These are phyloP conservation scores for Carassius carassius DNA, from an alignment of 2,113 vertebrate species.

Conservation along the genomic window DNA sequence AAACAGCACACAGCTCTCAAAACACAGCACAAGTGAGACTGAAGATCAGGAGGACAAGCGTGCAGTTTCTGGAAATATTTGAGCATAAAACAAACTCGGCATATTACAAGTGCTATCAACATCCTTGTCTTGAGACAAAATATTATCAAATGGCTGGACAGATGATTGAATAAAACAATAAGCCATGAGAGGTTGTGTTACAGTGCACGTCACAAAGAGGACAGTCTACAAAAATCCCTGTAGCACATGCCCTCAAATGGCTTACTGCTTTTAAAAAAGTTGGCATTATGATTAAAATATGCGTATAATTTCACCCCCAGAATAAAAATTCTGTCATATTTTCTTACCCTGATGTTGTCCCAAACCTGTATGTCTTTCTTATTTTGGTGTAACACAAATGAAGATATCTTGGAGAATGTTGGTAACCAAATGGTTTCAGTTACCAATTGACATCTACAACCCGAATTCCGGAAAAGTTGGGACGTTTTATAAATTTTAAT, in stretches of 20 bases:
- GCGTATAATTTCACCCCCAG: too few species aligned
- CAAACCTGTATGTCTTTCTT: too few species aligned
- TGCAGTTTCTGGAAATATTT: conserved; percentile 45
- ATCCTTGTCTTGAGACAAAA: conserved; percentile 33
- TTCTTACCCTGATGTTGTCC: too few species aligned
- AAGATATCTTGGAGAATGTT: too few species aligned
- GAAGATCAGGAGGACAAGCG: conserved; percentile 11
- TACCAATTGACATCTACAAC: background rate
- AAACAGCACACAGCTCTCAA: conserved; percentile 65
- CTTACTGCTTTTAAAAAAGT: background rate
- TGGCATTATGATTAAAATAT: too few species aligned
- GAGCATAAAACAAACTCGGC: conserved; percentile 38
- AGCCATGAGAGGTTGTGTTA: background rate
- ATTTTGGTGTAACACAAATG: too few species aligned
- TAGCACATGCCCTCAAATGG: background rate
- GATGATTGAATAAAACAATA: conserved; percentile 19
- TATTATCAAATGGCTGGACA: conserved; percentile 26
- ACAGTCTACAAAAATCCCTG: background rate
- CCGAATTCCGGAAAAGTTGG: too few species aligned
- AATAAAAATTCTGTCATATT: too few species aligned
- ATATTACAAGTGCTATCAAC: background rate
- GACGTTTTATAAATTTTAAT: too few species aligned
- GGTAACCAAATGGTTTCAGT: too few species aligned
- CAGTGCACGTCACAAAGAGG: background rate
- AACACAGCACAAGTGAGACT: conserved; percentile 53